Conservation (phyloP, 2,797 vertebrate species). For the Ctenosaura bakeri region DNA sequence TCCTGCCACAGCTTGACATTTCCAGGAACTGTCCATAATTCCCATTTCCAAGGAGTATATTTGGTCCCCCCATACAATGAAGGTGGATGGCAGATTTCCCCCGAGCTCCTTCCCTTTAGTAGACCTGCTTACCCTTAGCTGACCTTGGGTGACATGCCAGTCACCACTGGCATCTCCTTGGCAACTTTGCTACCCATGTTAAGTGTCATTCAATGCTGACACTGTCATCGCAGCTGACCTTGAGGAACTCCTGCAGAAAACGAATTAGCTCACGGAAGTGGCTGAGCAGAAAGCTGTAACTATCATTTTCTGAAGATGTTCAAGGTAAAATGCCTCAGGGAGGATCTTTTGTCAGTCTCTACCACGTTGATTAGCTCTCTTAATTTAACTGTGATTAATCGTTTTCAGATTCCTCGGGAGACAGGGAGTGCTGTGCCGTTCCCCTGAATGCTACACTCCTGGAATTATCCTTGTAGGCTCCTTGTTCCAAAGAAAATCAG, state of each 20-base stretch:
- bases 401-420: constrained; percentile 48
- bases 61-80: constrained; percentile 38
- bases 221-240: constrained; percentile 70
- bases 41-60: constrained; percentile 28
- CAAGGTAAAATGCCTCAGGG: constrained; percentile 74
- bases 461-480: constrained; percentile 46
- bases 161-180: constrained; percentile 26
- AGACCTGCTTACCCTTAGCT: constrained; percentile 32
- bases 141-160: neutral
- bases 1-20: too few species aligned
- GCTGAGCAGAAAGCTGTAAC: constrained; percentile 69
- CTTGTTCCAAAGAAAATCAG: constrained; percentile 26
- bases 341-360: constrained; percentile 70
- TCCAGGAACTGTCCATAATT: neutral
- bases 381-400: constrained; percentile 82
- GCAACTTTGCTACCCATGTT: constrained; percentile 10
- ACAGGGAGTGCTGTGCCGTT: constrained; percentile 34
- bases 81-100: constrained; percentile 41
- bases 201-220: constrained; percentile 60
- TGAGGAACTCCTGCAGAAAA: constrained; percentile 73
- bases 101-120: constrained; percentile 35
- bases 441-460: constrained; percentile 19
- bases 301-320: constrained; percentile 73
- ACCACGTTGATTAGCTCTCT: constrained; percentile 78
- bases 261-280: constrained; percentile 64